A percentile compares a stretch with the other conserved stretches of the same genome.
Evolutionary conservation across 2,797 vertebrate genomes (phyloP).

Genomic region (Oreochromis grahami): DNA sequence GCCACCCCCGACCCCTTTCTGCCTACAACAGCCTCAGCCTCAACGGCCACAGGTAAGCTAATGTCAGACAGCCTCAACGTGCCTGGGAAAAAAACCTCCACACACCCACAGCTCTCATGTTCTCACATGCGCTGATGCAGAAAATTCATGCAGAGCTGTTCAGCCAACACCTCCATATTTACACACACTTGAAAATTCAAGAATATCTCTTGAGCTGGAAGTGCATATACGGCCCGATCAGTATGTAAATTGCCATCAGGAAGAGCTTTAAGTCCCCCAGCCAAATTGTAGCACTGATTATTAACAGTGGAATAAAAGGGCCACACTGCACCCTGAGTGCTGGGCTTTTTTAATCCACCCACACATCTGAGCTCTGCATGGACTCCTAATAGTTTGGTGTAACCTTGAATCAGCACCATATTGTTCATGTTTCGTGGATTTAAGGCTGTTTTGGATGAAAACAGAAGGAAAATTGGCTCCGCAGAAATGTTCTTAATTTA

Average conservation of each 20-base stretch:
- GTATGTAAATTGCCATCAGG: conserved; percentile 41
- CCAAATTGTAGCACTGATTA: conserved; percentile 41
- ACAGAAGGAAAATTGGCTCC: background rate
- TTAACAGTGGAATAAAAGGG: conserved; percentile 28
- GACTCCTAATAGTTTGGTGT: background rate
- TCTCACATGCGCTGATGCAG: background rate
- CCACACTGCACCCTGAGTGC: conserved; percentile 27
- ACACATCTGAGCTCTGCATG: conserved; percentile 16
- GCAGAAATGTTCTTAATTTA: background rate
- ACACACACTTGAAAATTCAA: conserved; percentile 29
- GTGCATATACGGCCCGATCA: conserved; percentile 19
- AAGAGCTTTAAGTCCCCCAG: conserved; percentile 24
- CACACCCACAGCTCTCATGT: background rate
- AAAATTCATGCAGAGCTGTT: background rate
- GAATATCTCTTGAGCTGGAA: conserved; percentile 33
- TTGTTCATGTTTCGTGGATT: background rate
- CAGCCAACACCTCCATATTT: background rate
- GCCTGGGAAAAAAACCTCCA: background rate
- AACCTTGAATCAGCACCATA: background rate
- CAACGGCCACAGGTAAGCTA: conserved; percentile 90
- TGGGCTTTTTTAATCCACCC: conserved; percentile 39
- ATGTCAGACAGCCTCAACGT: background rate
- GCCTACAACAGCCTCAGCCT: conserved; percentile 88
- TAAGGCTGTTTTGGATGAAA: background rate
- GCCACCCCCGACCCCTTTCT: conserved; percentile 82